Evolutionary conservation across 2,797 vertebrate species (phyloP).

Genomic region (Manis pentadactyla): DNA sequence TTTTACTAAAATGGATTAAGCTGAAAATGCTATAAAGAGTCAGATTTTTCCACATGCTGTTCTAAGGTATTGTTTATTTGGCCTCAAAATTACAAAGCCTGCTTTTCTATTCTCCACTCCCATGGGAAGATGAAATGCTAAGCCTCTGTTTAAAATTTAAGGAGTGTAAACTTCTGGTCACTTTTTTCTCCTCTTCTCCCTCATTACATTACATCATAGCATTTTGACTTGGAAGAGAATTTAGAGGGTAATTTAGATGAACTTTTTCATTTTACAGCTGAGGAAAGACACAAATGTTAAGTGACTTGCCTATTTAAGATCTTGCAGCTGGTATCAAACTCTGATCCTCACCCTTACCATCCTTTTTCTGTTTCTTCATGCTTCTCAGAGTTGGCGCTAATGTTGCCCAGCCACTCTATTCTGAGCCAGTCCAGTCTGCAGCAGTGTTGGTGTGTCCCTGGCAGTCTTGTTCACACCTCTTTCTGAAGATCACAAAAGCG

Average conservation of each 20-base stretch:
- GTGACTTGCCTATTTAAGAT: not conserved
- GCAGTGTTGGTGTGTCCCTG: not conserved
- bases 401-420: not conserved
- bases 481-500: not conserved
- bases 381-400: not conserved
- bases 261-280: not conserved
- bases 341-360: not conserved
- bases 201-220: not conserved
- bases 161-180: not conserved
- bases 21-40: not conserved
- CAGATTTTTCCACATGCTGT: not conserved
- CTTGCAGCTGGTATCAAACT: not conserved
- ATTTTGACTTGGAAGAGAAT: not conserved
- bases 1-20: not conserved
- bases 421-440: not conserved
- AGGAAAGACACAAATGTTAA: not conserved
- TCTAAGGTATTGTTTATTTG: constrained; percentile 4
- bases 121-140: not conserved
- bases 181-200: not conserved
- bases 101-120: not conserved
- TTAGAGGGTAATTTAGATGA: not conserved
- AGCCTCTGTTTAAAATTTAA: constrained; percentile 19
- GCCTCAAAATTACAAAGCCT: not conserved
- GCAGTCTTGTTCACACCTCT: not conserved
- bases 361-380: not conserved